Percentiles rank a stretch among this genome's conserved stretches.
Conservation (phyloP, 2,113 vertebrate species). For the Narcine bancroftii region DNA sequence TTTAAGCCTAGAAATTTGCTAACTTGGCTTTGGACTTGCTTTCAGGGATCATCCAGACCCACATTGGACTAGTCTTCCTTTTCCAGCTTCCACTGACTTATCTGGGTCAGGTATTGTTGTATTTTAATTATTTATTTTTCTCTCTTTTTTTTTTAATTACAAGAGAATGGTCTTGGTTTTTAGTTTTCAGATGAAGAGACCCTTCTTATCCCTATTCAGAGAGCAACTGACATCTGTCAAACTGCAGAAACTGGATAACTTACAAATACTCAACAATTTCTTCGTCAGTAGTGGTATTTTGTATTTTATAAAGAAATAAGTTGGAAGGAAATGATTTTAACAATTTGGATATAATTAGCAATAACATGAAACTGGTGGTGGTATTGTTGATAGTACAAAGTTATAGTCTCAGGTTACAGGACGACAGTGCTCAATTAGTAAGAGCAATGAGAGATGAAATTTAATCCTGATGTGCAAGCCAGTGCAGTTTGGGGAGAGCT, state of each 20-base stretch:
- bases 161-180: too few species aligned
- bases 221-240: not conserved
- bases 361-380: too few species aligned
- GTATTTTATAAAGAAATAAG: not conserved
- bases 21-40: not conserved
- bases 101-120: not conserved
- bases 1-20: not conserved
- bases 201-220: not conserved
- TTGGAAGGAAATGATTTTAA: too few species aligned
- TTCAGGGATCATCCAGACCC: not conserved
- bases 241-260: not conserved
- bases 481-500: too few species aligned
- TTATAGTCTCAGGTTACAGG: too few species aligned
- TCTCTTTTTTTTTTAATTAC: too few species aligned
- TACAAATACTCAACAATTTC: not conserved
- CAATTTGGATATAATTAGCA: too few species aligned
- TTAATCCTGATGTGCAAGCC: too few species aligned
- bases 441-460: too few species aligned
- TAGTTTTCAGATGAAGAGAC: too few species aligned
- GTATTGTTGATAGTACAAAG: too few species aligned
- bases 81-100: not conserved
- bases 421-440: too few species aligned
- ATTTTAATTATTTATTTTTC: not conserved
- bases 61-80: not conserved
- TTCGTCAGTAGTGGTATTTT: not conserved